Conservation (phyloP, 92 coral and sea anemone genomes). For the Parazoanthus swiftii region DNA sequence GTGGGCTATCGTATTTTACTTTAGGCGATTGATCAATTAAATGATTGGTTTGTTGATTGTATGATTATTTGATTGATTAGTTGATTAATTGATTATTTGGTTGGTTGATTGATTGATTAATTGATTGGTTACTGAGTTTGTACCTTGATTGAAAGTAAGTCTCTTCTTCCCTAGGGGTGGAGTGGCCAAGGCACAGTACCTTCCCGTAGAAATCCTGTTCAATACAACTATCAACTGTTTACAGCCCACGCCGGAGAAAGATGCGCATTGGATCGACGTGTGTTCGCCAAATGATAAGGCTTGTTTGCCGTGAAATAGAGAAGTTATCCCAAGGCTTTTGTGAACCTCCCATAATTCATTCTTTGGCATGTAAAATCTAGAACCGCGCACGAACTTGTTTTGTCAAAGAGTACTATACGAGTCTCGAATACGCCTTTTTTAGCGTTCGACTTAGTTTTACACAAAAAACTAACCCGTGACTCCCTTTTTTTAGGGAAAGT, state of each 20-base stretch:
- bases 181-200: slow-evolving; percentile 25
- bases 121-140: no score
- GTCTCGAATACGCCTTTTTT: no score
- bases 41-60: no score
- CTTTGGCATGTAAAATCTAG: no score
- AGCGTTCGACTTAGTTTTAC: no score
- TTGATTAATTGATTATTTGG: background rate
- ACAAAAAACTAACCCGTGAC: no score
- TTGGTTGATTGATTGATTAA: background rate
- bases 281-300: slow-evolving; percentile 36
- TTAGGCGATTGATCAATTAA: no score
- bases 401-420: no score
- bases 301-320: background rate
- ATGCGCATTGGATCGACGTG: slow-evolving; percentile 36
- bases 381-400: background rate
- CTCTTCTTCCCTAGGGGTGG: slow-evolving; percentile 16
- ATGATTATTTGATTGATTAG: no score
- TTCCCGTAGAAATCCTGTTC: slow-evolving; percentile 39
- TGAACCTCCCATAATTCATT: no score
- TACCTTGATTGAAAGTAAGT: background rate
- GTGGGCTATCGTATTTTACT: no score
- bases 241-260: slow-evolving; percentile 37
- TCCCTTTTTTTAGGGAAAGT: no score
- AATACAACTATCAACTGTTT: slow-evolving; percentile 16
- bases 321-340: background rate